Evolutionary conservation across 2,888 invertebrate species (phyloP), one percentile per base, ranked within the genome.

Genomic region (Epinotia brunnichana): DNA sequence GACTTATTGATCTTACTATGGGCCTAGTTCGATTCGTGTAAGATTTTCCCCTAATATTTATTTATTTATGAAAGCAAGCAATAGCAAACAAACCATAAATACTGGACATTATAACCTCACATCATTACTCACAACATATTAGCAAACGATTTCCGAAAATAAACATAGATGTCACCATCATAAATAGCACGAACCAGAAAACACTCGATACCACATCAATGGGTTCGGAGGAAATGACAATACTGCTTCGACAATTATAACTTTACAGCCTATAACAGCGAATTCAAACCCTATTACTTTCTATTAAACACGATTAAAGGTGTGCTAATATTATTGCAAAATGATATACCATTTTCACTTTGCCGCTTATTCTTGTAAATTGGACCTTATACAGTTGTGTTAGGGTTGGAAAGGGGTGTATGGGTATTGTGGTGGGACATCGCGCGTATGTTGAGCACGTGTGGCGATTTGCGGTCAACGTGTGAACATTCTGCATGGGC

Each of bases 381-480:
- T 64, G 19, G 17, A 60, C 17, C 29, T 66, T 64, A 53, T 21
- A 2, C 2, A 1, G 9, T 60, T 60, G 39, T 35, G 39, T 29
- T 57, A 57, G 44, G 35, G 24, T 13, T 17, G 80, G 75, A 75
- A 68, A 78, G 21, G 57, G 70, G 77, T 60, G 73, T 81, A 77
- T 53, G 0, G 0, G 0, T 1, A 56, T 53, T 0, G 1, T 78
- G 76, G 78, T 39, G 68, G 71, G 70, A 35, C 19, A 67, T 72
- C 74, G 75, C 74, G 24, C 60, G 76, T 77, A 75, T 78, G 78
- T 69, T 77, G 66, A 76, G 76, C 82, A 81, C 80, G 81, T 80
- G 81, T 80, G 82, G 78, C 76, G 76, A 79, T 78, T 80, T 66
- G 62, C 75, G 81, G 81, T 81, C 81, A 82, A 83, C 83, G 77